Evolutionary conservation across 2,888 invertebrate species (phyloP), one percentile per base, ranked within the genome.

Genomic region (Embidobia sp.): DNA sequence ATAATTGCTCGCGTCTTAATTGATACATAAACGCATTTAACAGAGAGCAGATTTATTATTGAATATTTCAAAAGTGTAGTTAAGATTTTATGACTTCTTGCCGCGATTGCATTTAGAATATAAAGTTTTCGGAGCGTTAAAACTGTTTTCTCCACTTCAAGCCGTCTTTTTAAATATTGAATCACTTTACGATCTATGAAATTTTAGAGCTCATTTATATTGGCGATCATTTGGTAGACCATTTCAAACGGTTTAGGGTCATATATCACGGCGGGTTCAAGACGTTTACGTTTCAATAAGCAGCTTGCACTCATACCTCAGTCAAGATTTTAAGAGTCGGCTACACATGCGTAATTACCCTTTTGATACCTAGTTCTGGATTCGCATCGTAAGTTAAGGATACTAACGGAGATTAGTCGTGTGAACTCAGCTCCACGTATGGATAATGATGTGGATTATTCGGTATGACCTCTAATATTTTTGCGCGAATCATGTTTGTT

Each of bases 271-370:
- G 16, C n/a, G 27, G 40, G 33, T 59, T 49, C 22, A 19, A 55
- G 55, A 72, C 63, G 16, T 70, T 61, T 70, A 70, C 51, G 59
- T 63, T 72, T 72, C 55, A 63, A 72, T 63, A 72, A 63, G 31
- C 35, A 15, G 13, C 61, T 37, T 18, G 15, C n/a, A n/a, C 11
- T 59, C 51, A 18, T 46, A 26, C 19, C 10, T 44, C 42, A 37
- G 5, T 18, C 4, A 27, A 35, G 42, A 11, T 27, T 46, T 61
- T 46, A 61, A 42, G 19, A 51, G 55, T 44, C 15, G 7, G 48
- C 35, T 70, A 44, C 11, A 42, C 6, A 16, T 18, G 37, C 37
- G 53, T 70, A 53, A 70, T 70, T 70, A 61, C 19, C 55, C 53
- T 40, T 53, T 63, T 59, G 44, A 59, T 37, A 55, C 53, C 40